Conservation (phyloP, 2,888 invertebrate genomes). For the Leucania comma region DNA sequence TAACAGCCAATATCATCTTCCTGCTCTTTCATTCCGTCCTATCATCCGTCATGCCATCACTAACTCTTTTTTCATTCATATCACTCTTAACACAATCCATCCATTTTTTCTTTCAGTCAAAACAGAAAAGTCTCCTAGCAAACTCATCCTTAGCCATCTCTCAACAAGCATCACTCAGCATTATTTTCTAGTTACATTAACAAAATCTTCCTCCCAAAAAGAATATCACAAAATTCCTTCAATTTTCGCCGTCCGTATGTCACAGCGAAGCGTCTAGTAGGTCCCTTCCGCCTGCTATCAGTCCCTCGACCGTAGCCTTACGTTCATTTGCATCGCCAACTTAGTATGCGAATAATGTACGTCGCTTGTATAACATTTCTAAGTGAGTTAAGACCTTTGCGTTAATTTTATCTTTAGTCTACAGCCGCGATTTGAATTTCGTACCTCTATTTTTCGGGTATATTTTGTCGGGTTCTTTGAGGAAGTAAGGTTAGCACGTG, state of each 20-base stretch:
- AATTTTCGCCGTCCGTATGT: constrained; percentile 36
- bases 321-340: constrained; percentile 60
- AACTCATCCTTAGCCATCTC: neutral
- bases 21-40: too few relatives aligned
- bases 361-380: constrained; percentile 60
- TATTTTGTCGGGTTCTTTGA: constrained; percentile 23
- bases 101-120: too few relatives aligned
- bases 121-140: too few relatives aligned
- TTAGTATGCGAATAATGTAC: constrained; percentile 63
- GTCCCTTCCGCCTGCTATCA: constrained; percentile 50
- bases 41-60: too few relatives aligned
- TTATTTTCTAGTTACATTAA: neutral
- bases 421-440: constrained; percentile 52
- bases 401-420: constrained; percentile 56
- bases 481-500: constrained; percentile 23
- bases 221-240: neutral
- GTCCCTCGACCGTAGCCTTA: constrained; percentile 50
- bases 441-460: constrained; percentile 38
- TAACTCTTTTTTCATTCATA: too few relatives aligned
- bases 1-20: too few relatives aligned
- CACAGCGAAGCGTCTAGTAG: constrained; percentile 25
- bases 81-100: too few relatives aligned
- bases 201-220: neutral
- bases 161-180: neutral
- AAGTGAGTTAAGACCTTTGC: constrained; percentile 59